A percentile compares a stretch with the other conserved stretches of the same genome.
These are phyloP conservation scores for Crematogaster levior DNA, from an alignment of 2,888 invertebrate species.

Conservation along the genomic window DNA sequence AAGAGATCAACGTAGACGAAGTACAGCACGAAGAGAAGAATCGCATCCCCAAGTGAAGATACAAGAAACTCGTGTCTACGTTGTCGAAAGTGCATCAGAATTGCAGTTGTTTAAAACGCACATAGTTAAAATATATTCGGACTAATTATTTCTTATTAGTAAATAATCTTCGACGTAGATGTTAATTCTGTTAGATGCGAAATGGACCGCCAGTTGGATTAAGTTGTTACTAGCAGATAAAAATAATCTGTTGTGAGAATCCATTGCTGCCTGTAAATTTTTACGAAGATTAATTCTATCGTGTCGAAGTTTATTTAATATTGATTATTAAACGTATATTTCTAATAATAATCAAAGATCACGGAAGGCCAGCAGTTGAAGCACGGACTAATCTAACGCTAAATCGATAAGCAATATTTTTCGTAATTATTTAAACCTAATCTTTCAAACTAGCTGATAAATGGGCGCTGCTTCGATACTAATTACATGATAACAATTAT, in stretches of 20 bases:
- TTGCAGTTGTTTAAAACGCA: not conserved
- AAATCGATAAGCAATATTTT: conserved; percentile 31
- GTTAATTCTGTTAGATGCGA: not conserved
- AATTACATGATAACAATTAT: conserved; percentile 6
- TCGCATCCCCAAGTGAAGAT: conserved; percentile 1
- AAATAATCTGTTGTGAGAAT: conserved; percentile 5
- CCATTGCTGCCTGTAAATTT: conserved; percentile 3
- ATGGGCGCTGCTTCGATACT: not conserved
- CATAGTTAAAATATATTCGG: not conserved
- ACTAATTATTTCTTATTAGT: not conserved
- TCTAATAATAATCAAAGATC: not conserved
- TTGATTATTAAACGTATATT: not conserved
- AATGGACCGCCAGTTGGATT: conserved; percentile 18
- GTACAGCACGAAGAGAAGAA: not conserved
- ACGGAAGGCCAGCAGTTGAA: not conserved
- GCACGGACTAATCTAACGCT: not conserved
- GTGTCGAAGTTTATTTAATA: not conserved
- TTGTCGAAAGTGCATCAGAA: conserved; percentile 36
- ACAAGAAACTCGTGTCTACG: conserved; percentile 4
- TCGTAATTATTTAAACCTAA: not conserved
- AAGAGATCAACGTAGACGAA: not conserved
- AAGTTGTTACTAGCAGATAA: conserved; percentile 36
- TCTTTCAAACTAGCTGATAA: not conserved
- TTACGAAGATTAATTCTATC: conserved; percentile 1
- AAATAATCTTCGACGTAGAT: conserved; percentile 1